phyloP scores from a whole-genome alignment of 2,113 vertebrate genomes.

The Agelaius tricolor region DNA sequence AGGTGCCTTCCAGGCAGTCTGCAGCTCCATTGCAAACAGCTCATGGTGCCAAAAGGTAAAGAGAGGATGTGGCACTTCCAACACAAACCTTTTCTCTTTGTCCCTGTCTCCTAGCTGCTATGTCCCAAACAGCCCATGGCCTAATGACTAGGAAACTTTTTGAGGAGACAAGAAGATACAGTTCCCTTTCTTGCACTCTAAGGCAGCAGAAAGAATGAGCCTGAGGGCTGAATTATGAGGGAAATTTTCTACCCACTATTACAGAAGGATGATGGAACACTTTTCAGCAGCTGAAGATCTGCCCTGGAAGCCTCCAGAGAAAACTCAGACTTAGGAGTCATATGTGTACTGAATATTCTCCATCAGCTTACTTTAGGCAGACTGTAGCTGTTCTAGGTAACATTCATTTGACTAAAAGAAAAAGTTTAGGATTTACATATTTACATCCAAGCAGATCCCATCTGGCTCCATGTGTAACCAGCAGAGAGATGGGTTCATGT shows the following conservation, averaged over 20 bases:
- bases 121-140: not conserved
- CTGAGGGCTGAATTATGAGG: not conserved
- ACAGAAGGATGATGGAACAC: not conserved
- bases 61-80: not conserved
- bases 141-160: not conserved
- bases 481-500: not conserved
- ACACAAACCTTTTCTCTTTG: not conserved
- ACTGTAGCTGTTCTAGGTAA: not conserved
- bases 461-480: not conserved
- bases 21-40: not conserved
- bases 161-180: not conserved
- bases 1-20: not conserved
- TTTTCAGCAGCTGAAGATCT: not conserved
- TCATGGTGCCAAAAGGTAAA: not conserved
- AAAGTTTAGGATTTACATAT: not conserved
- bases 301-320: not conserved
- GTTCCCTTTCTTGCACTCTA: not conserved
- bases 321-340: not conserved
- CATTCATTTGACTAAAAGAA: not conserved
- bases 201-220: not conserved
- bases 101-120: not conserved
- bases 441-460: not conserved
- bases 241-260: not conserved
- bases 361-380: not conserved
- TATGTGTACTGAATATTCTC: not conserved